Base-by-base conservation (phyloP, 2,888 invertebrate species). In the Lampropteryx suffumata region DNA sequence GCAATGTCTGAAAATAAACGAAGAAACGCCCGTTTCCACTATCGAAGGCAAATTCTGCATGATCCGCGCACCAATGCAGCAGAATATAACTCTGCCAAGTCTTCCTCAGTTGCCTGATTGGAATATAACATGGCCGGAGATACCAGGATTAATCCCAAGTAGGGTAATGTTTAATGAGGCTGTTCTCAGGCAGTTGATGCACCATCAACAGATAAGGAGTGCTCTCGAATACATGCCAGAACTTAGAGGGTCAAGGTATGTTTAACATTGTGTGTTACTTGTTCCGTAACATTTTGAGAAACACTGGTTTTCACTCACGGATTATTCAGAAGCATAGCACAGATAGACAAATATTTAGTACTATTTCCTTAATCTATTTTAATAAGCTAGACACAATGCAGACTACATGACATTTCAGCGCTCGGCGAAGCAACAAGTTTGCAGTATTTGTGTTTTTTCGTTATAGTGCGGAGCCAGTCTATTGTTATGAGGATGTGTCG, bases 21-120 rank as follows among this genome's bases (percentile, higher is more conserved):
- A 69, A 50, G 50, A 58, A 21, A 59, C 64, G n/a, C 59, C 67
- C 12, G 58, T 60, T 12, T 73, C 69, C 9, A 52, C 61, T 0
- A 67, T 84, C 6, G 66, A 76, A 58, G 84, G 84, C 8, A 84
- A 84, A 61, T 80, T 72, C 57, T 90, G 90, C 46, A 69, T 75
- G 45, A 70, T 84, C 27, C 32, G 52, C 1, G 48, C 81, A 1
- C 82, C 84, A 2, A 17, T 76, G 5, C 36, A 59, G 6, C 76
- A 79, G 54, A 48, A 63, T 2, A 35, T 69, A 3, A 43, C 57
- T 1, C 52, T 64, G 29, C 63, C 71, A 13, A 65, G 30, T 21
- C 50, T 64, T 0, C 67, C 69, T 9, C 17, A 45, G 2, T 48
- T 61, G 11, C 71, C 73, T 8, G 65, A 63, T 2, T 62, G 50